Base-by-base conservation (phyloP, 2,113 vertebrate species). In the Oryzias celebensis region DNA sequence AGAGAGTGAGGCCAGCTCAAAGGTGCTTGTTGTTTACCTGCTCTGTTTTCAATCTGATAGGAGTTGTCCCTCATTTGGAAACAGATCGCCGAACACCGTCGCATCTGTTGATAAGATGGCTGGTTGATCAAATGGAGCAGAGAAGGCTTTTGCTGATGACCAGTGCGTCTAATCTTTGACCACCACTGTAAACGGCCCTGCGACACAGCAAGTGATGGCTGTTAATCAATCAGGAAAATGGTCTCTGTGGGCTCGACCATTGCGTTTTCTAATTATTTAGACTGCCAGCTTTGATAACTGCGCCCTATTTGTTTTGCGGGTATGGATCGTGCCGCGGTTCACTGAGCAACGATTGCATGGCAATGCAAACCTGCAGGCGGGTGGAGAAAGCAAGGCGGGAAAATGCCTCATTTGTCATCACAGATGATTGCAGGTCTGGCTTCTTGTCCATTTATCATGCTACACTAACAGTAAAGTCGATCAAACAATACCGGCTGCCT, bases 221-320 rank as follows among this genome's bases (percentile, higher is more conserved):
- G 71, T 52, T 85, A 82, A 88, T 90, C 86, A 80, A 80, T 87
- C 86, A 86, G 78, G 78, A 77, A 85, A 87, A 88, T 73, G 73
- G 77, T 71, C 65, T 67, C 56, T 54, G 65, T 41, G 2, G 68
- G 72, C 77, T 68, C 23, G 20, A 56, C 83, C 66, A 80, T 77
- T 78, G 78, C 78, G 73, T 74, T 85, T 85, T 87, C 82, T 87
- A 90, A 88, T 90, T 86, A 90, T 87, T 76, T 67, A 68, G 67
- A 76, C 80, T 88, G 87, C 82, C 87, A 86, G 71, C 60, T 87
- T 79, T 83, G 82, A 88, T 85, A 84, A 82, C 85, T 61, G 41
- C 52, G 54, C 69, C 61, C 79, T 64, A 85, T 85, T 77, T 73
- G 81, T 87, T 84, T 86, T 63, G 45, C 60, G 63, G 67, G 81